Evolutionary conservation across 2,888 invertebrate genomes (phyloP).

Genomic region (Eilema caniola): DNA sequence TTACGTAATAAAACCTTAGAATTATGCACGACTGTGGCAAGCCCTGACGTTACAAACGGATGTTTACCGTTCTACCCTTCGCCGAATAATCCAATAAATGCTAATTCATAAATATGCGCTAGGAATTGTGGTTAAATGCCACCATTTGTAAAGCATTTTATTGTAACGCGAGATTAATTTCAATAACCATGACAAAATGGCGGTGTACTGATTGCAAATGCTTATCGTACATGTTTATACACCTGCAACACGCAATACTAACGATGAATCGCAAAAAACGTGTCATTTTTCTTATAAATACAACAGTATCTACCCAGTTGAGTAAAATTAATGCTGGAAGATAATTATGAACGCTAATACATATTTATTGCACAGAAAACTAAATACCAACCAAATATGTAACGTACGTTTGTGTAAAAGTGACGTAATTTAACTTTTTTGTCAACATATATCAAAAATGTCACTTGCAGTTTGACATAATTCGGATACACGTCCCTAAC

Average conservation of each 20-base stretch:
- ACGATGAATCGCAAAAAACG: conserved; percentile 23
- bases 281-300: conserved; percentile 7
- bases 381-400: conserved; percentile 6
- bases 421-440: not conserved
- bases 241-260: conserved; percentile 46
- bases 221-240: conserved; percentile 32
- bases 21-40: conserved; percentile 53
- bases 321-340: not conserved
- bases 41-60: conserved; percentile 38
- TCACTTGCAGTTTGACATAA: conserved; percentile 21
- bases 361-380: conserved; percentile 2
- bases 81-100: conserved; percentile 50
- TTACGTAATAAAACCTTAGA: conserved; percentile 63
- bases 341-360: not conserved
- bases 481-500: conserved; percentile 28
- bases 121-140: conserved; percentile 40
- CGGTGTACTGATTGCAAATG: conserved; percentile 43
- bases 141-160: conserved; percentile 40
- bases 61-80: conserved; percentile 46
- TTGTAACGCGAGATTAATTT: conserved; percentile 40
- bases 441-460: conserved; percentile 17
- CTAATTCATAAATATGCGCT: conserved; percentile 51
- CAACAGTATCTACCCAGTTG: conserved; percentile 4
- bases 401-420: not conserved
- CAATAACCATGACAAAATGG: conserved; percentile 45